Percentiles rank a stretch among this genome's conserved stretches.
Conservation (phyloP, 2,797 vertebrate genomes). For the Astyanax mexicanus region DNA sequence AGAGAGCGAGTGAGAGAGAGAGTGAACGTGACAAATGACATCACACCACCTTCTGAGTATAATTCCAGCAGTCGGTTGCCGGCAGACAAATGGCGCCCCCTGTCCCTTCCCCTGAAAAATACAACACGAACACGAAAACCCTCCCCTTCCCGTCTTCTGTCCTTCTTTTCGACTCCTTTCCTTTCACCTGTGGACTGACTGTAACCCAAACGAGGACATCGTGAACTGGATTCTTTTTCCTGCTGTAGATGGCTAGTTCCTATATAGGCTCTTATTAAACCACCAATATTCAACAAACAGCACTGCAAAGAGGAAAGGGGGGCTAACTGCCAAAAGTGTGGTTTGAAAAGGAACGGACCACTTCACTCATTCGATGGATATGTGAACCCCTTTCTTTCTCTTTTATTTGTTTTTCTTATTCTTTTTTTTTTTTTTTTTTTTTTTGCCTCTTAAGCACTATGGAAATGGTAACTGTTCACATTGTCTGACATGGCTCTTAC, state of each 20-base stretch:
- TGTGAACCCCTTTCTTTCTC: slow-evolving; percentile 3
- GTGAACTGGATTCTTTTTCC: slow-evolving; percentile 59
- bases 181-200: slow-evolving; percentile 78
- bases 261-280: slow-evolving; percentile 51
- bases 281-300: slow-evolving; percentile 48
- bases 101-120: slow-evolving; percentile 18
- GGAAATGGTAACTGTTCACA: not conserved
- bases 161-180: not conserved
- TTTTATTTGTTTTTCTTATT: not conserved
- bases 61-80: slow-evolving; percentile 79
- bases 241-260: slow-evolving; percentile 65
- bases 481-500: not conserved
- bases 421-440: slow-evolving; percentile 51
- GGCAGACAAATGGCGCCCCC: slow-evolving; percentile 67
- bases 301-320: slow-evolving; percentile 33
- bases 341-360: slow-evolving; percentile 29
- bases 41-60: slow-evolving; percentile 89
- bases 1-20: slow-evolving; percentile 85
- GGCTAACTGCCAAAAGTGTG: slow-evolving; percentile 56
- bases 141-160: not conserved
- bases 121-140: not conserved
- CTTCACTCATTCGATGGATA: slow-evolving; percentile 29
- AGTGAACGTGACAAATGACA: slow-evolving; percentile 90
- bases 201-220: slow-evolving; percentile 71
- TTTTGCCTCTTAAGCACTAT: slow-evolving; percentile 59